phyloP scores from a whole-genome alignment of 2,888 invertebrate species.

The Hypolimnas misippus region DNA sequence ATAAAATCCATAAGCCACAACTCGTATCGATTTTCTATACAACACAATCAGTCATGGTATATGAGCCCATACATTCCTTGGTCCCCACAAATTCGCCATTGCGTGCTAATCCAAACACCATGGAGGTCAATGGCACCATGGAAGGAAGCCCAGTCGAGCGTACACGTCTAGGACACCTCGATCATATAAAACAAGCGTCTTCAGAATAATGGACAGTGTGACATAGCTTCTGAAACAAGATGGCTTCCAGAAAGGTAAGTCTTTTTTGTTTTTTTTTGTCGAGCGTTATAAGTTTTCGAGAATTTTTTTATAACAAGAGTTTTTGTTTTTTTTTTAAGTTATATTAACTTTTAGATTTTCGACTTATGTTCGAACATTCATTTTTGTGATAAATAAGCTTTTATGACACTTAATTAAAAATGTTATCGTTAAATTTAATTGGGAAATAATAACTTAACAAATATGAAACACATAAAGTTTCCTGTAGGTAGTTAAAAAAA shows the following conservation, averaged over 20 bases:
- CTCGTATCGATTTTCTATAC: too few relatives aligned
- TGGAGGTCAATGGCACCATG: constrained; percentile 65
- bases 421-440: too few relatives aligned
- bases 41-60: too few relatives aligned
- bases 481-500: too few relatives aligned
- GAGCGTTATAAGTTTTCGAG: not conserved
- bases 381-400: too few relatives aligned
- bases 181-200: constrained; percentile 61
- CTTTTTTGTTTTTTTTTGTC: constrained; percentile 12
- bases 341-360: too few relatives aligned
- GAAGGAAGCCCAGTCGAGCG: constrained; percentile 66
- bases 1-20: too few relatives aligned
- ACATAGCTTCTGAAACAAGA: constrained; percentile 41
- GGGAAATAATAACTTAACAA: too few relatives aligned
- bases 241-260: constrained; percentile 51
- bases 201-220: constrained; percentile 36
- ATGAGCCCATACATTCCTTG: not conserved
- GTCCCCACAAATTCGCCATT: constrained; percentile 30
- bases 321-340: too few relatives aligned
- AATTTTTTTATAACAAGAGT: not conserved
- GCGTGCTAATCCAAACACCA: constrained; percentile 45
- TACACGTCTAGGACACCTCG: constrained; percentile 62
- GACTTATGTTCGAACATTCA: too few relatives aligned
- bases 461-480: too few relatives aligned
- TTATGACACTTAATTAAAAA: too few relatives aligned